These are phyloP conservation scores for Alligator sinensis DNA, from an alignment of 2,113 vertebrate genomes.

Conservation along the genomic window DNA sequence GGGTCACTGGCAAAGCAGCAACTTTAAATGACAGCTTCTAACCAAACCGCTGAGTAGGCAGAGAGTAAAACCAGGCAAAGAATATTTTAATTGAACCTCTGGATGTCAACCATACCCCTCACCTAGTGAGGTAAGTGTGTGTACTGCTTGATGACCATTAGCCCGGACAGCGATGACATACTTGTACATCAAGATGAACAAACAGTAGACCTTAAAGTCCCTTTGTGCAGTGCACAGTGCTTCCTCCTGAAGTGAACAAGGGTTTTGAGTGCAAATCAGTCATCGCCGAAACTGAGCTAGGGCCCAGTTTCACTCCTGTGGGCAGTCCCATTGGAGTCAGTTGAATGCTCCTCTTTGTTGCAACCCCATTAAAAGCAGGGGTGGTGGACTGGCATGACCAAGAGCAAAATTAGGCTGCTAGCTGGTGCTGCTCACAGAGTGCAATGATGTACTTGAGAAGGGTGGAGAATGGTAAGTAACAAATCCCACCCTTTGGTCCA, in stretches of 20 bases:
- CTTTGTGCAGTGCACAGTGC: background rate
- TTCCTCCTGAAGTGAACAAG: background rate
- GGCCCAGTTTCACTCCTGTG: background rate
- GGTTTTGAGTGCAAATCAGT: background rate
- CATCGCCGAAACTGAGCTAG: background rate
- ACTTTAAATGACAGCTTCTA: background rate
- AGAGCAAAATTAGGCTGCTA: background rate
- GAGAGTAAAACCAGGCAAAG: background rate
- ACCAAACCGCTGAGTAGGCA: background rate
- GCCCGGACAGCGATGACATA: background rate
- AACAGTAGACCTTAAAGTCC: background rate
- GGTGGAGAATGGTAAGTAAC: background rate
- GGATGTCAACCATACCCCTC: background rate
- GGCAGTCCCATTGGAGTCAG: background rate
- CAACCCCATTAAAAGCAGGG: background rate
- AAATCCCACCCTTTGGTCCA: background rate
- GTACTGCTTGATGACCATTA: background rate
- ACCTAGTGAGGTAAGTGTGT: background rate
- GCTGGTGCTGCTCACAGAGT: background rate
- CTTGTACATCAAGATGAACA: background rate
- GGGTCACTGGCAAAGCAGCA: background rate
- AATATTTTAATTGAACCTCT: background rate
- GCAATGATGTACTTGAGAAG: background rate
- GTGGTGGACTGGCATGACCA: background rate
- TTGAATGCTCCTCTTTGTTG: background rate